phyloP scores from a whole-genome alignment of 2,888 invertebrate species.

The Reticulitermes lucifugus region DNA sequence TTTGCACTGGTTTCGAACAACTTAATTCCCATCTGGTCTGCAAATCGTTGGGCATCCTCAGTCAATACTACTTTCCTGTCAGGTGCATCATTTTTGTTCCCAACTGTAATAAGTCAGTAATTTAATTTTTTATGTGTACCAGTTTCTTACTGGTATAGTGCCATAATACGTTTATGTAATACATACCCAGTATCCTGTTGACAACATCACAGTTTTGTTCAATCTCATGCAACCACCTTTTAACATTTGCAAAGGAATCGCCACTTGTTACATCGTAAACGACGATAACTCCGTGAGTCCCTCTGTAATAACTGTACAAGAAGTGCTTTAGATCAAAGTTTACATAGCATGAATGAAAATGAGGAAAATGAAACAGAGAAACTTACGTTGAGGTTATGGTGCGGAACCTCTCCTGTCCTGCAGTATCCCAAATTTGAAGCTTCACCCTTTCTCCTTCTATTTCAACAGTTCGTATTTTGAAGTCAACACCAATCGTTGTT shows the following conservation, averaged over 20 bases:
- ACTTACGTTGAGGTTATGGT: constrained; percentile 97
- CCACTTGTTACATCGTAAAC: constrained; percentile 99
- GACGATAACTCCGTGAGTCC: constrained; percentile 99
- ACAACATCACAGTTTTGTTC: constrained; percentile 99
- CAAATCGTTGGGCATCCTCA: constrained; percentile 96
- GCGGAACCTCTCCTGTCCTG: constrained; percentile 96
- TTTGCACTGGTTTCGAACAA: constrained; percentile 99
- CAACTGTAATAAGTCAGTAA: constrained; percentile 73
- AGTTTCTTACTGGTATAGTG: too few species aligned
- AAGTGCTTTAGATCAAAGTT: constrained; percentile 5
- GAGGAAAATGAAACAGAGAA: background rate
- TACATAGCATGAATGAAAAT: background rate
- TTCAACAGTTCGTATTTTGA: constrained; percentile 97
- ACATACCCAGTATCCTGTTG: constrained; percentile 87
- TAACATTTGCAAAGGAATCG: constrained; percentile 99
- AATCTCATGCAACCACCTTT: constrained; percentile 98
- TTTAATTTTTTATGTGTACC: constrained; percentile 5
- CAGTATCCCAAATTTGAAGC: constrained; percentile 98
- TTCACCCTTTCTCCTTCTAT: constrained; percentile 92
- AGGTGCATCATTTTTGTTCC: constrained; percentile 96
- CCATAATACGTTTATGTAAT: background rate
- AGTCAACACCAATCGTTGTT: constrained; percentile 99
- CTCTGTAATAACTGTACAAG: constrained; percentile 85
- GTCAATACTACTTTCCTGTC: constrained; percentile 96
- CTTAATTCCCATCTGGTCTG: constrained; percentile 96